Evolutionary conservation across 2,113 vertebrate genomes (phyloP).

Genomic region (Pleuronectes platessa): DNA sequence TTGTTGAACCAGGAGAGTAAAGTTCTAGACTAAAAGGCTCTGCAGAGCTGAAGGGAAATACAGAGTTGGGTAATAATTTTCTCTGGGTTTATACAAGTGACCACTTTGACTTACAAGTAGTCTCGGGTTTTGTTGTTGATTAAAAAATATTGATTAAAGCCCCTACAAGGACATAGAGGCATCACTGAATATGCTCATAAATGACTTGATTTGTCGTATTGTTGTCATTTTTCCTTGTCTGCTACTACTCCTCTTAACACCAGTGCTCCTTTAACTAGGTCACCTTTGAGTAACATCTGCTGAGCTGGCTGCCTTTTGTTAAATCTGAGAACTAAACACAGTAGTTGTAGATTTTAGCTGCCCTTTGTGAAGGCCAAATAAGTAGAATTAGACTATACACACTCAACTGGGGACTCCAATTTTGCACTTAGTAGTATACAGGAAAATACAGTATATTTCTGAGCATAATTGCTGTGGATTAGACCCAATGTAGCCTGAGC

Average conservation of each 20-base stretch:
- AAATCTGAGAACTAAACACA: conserved; percentile 20
- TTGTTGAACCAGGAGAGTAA: too few relatives aligned
- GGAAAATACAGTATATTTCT: neutral
- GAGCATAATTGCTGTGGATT: conserved; percentile 30
- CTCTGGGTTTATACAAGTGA: too few relatives aligned
- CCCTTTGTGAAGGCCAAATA: conserved; percentile 24
- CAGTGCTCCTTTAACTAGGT: conserved; percentile 2
- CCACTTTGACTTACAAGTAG: neutral
- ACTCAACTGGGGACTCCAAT: neutral
- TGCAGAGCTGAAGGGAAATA: neutral
- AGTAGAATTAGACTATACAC: conserved; percentile 17
- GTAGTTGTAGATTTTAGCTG: conserved; percentile 9
- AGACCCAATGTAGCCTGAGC: conserved; percentile 19
- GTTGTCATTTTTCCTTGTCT: neutral
- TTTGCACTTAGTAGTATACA: neutral
- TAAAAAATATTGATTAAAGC: too few relatives aligned
- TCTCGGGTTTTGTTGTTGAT: neutral
- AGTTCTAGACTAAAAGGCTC: too few relatives aligned
- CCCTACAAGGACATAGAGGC: neutral
- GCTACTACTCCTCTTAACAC: neutral
- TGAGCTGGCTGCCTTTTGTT: conserved; percentile 17
- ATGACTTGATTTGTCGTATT: neutral
- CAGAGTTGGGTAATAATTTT: neutral
- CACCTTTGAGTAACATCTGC: conserved; percentile 18
- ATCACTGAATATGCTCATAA: neutral